Base-by-base conservation (phyloP, 1,140 invertebrate genomes). In the Sminthurinus signatus region DNA sequence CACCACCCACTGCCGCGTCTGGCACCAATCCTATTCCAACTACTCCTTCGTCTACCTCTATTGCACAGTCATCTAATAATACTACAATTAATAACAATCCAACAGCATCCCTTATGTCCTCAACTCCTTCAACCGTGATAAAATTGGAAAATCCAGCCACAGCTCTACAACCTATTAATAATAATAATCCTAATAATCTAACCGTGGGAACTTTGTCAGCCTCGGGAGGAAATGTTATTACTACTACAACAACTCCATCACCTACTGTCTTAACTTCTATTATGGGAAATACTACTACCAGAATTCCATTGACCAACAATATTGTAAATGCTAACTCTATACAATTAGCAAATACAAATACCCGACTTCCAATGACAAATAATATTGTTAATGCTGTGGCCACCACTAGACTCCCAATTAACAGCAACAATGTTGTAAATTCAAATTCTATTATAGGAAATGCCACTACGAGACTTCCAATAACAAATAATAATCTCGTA, bases 1-100 rank as follows among this genome's bases (percentile, higher is more conserved):
- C 71, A 63, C 65, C 66, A 56, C 78, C 82, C 60, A 76, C 77
- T 71, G 81, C 82, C 65, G 78, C 82, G 50, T 81, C 85, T 65
- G 64, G 62, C 61, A 72, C 64, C 2, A 31, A 4, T 48, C 64
- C 64, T 63, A 81, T 84, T 68, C 80, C 81, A 42, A 83, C 56
- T 62, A 29, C 48, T 54, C 31, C 65, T 52, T 43, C 62, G 46
- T 52, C 65, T 59, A 65, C 62, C 51, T 46, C 63, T 29, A 48
- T 48, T 54, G 55, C 60, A 64, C 67, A 54, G 29, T 56, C 54
- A 58, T 46, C 62, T 54, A 57, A 42, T 58, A 63, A n/a, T 50
- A 64, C 23, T 23, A 39, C 59, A 21, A 25, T 28, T 46, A 29
- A 31, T 14, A 29, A 52, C 32, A 46, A 42, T 32, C 52, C n/a